Evolutionary conservation across 2,797 vertebrate species (phyloP).

Genomic region (Lepus oiostolus): DNA sequence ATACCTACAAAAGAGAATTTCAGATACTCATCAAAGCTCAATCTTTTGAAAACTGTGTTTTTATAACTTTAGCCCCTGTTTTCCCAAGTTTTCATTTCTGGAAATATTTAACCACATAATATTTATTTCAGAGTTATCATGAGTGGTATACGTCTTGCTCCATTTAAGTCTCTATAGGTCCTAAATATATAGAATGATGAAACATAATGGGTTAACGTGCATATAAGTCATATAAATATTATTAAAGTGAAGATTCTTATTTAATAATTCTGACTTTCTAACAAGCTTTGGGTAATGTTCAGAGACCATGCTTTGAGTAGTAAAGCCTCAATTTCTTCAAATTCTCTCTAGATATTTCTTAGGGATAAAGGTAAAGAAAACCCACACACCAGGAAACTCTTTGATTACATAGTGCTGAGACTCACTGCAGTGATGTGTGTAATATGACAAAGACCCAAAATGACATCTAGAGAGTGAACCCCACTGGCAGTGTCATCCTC

Average conservation of each 20-base stretch:
- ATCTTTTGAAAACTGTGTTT: neutral
- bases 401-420: neutral
- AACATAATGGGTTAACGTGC: neutral
- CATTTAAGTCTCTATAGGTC: too few species aligned
- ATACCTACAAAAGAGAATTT: neutral
- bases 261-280: neutral
- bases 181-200: too few species aligned
- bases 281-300: neutral
- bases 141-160: too few species aligned
- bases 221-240: neutral
- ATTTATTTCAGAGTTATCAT: too few species aligned
- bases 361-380: neutral
- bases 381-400: neutral
- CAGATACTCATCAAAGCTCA: neutral
- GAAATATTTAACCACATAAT: too few species aligned
- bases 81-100: too few species aligned
- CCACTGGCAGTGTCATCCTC: neutral
- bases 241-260: constrained; percentile 12
- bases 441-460: neutral
- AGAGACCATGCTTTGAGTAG: neutral
- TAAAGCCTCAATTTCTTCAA: neutral
- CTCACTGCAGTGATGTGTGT: neutral
- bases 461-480: neutral
- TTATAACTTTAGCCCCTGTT: neutral
- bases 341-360: neutral